Percentiles rank a stretch among this genome's conserved stretches.
Conservation (phyloP, 2,113 vertebrate genomes). For the Scalopus aquaticus region DNA sequence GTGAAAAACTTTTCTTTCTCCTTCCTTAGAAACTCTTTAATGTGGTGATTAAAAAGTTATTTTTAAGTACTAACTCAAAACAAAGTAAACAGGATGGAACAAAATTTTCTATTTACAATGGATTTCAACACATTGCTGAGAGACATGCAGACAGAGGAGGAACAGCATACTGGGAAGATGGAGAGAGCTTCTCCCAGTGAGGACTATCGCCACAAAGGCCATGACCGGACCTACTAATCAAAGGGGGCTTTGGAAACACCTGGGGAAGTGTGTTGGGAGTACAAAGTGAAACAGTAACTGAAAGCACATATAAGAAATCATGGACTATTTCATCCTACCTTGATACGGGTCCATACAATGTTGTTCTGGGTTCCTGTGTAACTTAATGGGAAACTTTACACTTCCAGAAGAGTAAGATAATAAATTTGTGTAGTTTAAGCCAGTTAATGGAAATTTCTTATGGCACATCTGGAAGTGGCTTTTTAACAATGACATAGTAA, state of each 20-base stretch:
- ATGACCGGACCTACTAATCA: background rate
- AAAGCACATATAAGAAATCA: background rate
- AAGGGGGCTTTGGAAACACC: background rate
- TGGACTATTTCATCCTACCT: background rate
- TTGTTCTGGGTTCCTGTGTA: too few relatives aligned
- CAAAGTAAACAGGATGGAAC: background rate
- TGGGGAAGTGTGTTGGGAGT: background rate
- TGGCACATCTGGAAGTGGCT: background rate
- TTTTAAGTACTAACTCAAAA: background rate
- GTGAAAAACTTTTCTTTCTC: background rate
- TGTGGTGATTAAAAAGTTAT: too few relatives aligned
- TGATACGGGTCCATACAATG: too few relatives aligned
- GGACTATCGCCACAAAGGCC: background rate
- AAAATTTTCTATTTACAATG: background rate
- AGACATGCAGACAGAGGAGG: background rate
- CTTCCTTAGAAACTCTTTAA: background rate
- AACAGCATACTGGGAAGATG: background rate
- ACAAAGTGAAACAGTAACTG: background rate
- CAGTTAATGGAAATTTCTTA: background rate
- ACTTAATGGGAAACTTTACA: too few relatives aligned
- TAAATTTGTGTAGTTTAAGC: background rate
- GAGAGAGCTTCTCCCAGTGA: background rate
- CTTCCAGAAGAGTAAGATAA: background rate
- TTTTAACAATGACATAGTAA: background rate
- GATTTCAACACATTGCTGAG: background rate